A percentile compares a stretch with the other conserved stretches of the same genome.
Conservation (phyloP, 2,797 vertebrate genomes). For the Heterohyrax brucei region DNA sequence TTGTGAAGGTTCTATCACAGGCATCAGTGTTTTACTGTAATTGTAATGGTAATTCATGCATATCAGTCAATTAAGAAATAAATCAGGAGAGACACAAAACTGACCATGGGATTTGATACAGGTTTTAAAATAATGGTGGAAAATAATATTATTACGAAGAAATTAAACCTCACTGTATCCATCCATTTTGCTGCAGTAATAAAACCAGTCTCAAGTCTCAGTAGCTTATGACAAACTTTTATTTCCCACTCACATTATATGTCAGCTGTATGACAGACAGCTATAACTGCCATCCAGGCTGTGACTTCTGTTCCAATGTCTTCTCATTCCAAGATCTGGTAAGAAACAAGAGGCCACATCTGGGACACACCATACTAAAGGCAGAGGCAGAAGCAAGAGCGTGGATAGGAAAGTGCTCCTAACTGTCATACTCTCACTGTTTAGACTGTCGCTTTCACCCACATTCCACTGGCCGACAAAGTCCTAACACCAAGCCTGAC, state of each 20-base stretch:
- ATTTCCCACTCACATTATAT: background rate
- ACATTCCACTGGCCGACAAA: background rate
- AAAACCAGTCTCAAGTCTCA: background rate
- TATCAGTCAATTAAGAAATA: background rate
- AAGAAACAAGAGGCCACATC: background rate
- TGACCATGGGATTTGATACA: background rate
- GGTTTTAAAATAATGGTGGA: constrained; percentile 17
- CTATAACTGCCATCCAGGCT: background rate
- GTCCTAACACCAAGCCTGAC: background rate
- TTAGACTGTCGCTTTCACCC: background rate
- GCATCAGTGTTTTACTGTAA: background rate
- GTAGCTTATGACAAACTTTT: background rate
- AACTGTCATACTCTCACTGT: background rate
- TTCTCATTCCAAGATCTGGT: background rate
- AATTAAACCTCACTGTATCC: background rate
- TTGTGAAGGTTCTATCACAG: background rate
- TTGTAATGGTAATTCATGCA: background rate
- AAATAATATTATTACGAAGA: background rate
- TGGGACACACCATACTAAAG: background rate
- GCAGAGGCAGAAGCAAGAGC: background rate
- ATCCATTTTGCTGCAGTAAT: background rate
- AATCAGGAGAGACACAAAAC: constrained; percentile 3
- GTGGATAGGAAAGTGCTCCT: background rate
- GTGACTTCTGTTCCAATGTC: background rate
- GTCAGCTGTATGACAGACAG: background rate